phyloP scores from a whole-genome alignment of 1,140 invertebrate genomes.

The Drosophila tropicalis region DNA sequence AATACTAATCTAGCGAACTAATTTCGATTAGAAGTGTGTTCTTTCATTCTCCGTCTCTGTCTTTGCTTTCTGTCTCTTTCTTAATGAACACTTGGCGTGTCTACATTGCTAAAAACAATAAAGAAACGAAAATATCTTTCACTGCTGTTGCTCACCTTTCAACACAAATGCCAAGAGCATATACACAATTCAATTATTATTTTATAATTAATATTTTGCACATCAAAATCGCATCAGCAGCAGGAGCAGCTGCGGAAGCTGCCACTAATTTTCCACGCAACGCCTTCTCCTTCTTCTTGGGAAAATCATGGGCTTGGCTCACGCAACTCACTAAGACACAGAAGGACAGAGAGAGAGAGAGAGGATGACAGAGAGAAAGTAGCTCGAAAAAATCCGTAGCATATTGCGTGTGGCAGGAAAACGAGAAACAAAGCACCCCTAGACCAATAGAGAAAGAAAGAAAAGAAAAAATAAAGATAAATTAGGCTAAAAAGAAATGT shows the following conservation, averaged over 20 bases:
- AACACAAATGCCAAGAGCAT: conserved; percentile 49
- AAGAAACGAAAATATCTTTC: conserved; percentile 2
- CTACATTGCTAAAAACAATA: conserved; percentile 1
- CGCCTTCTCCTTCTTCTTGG: conserved; percentile 16
- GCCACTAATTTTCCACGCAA: conserved; percentile 48
- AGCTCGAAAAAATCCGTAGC: conserved; percentile 37
- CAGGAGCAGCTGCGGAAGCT: conserved; percentile 35
- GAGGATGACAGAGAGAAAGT: conserved; percentile 9
- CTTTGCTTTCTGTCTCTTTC: background rate
- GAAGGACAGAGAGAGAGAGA: background rate
- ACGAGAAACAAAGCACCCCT: conserved; percentile 10
- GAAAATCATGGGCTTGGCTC: conserved; percentile 55
- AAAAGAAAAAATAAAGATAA: conserved; percentile 58
- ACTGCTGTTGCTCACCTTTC: conserved; percentile 55
- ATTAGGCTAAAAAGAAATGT: conserved; percentile 56
- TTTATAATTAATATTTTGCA: conserved; percentile 83
- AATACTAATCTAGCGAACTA: conserved; percentile 56
- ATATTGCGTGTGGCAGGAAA: conserved; percentile 58
- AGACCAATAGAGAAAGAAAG: conserved; percentile 1
- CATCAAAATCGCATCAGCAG: conserved; percentile 80
- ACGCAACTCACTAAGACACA: conserved; percentile 39
- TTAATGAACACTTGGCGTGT: conserved; percentile 75
- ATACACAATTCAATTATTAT: conserved; percentile 78
- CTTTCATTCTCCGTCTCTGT: conserved; percentile 24
- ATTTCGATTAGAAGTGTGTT: conserved; percentile 41